Percentiles rank a stretch among this genome's conserved stretches.
These are phyloP conservation scores for Poecile montanus DNA, from an alignment of 2,797 vertebrate species.

Conservation along the genomic window DNA sequence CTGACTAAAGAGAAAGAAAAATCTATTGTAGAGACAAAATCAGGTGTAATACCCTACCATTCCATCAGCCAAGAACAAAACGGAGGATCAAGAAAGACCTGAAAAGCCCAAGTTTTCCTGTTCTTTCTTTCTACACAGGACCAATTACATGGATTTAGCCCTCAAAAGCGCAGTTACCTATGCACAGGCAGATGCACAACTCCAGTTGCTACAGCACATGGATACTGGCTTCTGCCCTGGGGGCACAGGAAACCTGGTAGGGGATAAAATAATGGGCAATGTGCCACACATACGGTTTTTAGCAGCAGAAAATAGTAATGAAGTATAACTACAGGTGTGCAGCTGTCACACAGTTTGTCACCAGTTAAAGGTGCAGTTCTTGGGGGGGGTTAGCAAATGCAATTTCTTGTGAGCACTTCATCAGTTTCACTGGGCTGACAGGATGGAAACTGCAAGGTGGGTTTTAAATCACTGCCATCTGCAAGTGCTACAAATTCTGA, in stretches of 20 bases:
- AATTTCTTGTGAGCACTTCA: neutral
- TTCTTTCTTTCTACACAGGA: neutral
- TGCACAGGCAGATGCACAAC: neutral
- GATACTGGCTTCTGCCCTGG: neutral
- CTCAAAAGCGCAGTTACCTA: neutral
- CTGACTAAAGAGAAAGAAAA: neutral
- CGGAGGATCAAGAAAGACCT: neutral
- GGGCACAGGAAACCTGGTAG: neutral
- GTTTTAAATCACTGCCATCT: neutral
- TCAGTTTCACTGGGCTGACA: neutral
- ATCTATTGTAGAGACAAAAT: neutral
- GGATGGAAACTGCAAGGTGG: neutral
- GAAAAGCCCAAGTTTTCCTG: neutral
- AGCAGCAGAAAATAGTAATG: neutral
- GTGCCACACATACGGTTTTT: fast-evolving
- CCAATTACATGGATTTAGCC: neutral
- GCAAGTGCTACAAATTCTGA: neutral
- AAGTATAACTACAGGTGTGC: neutral
- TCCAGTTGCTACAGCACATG: neutral
- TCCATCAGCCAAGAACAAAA: neutral
- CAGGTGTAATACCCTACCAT: neutral
- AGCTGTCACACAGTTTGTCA: neutral
- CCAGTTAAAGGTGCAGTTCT: neutral
- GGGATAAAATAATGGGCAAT: neutral
- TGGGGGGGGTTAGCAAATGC: too few relatives aligned